Conservation (phyloP, 2,797 vertebrate genomes). For the Poecile montanus region DNA sequence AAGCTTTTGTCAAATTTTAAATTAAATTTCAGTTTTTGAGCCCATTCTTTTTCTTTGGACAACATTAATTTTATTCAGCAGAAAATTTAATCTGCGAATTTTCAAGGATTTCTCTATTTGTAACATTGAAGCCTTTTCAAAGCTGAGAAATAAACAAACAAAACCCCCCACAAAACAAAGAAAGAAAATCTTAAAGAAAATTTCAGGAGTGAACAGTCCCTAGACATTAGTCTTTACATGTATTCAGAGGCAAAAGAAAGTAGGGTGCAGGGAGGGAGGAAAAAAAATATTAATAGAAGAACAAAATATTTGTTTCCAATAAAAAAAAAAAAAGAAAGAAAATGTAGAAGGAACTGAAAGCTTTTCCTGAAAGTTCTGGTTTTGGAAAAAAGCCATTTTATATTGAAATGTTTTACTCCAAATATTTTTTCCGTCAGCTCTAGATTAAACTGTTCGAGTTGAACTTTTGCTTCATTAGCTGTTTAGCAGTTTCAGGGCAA, state of each 20-base stretch:
- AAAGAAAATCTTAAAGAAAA: neutral
- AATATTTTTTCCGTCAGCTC: constrained; percentile 23
- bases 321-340: neutral
- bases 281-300: neutral
- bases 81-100: neutral
- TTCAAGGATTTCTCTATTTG: neutral
- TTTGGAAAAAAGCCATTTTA: constrained; percentile 36
- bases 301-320: neutral
- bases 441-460: neutral
- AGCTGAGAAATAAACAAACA: neutral
- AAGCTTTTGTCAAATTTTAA: neutral
- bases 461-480: constrained; percentile 48
- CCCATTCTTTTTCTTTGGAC: neutral
- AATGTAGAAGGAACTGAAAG: neutral
- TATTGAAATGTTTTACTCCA: constrained; percentile 20
- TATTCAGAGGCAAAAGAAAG: neutral
- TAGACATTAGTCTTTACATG: neutral
- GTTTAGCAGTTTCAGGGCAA: constrained; percentile 36
- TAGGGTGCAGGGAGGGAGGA: neutral
- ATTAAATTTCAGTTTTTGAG: neutral
- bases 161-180: neutral
- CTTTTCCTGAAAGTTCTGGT: constrained; percentile 46
- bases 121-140: neutral
- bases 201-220: neutral
- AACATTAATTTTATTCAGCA: neutral